Conservation (phyloP, 2,113 vertebrate genomes). For the Collichthys lucidus region DNA sequence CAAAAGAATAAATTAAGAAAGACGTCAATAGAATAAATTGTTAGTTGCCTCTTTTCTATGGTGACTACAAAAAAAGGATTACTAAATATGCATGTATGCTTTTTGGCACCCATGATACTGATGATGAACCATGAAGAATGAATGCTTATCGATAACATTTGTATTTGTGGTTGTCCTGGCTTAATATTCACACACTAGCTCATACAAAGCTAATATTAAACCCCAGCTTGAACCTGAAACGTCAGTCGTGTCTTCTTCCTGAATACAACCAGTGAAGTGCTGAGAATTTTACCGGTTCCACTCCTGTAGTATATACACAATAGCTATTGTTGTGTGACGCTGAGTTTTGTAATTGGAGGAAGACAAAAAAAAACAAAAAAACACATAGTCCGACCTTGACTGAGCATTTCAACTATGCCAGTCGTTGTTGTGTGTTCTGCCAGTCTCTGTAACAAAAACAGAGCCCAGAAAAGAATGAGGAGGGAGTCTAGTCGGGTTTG, state of each 20-base stretch:
- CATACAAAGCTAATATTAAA: neutral
- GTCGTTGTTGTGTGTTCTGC: constrained; percentile 53
- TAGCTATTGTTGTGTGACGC: constrained; percentile 65
- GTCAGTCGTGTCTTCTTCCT: neutral
- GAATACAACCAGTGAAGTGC: constrained; percentile 33
- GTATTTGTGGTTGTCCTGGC: neutral
- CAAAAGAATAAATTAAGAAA: neutral
- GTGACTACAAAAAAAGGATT: neutral
- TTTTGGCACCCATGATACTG: neutral
- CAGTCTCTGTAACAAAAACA: constrained; percentile 66
- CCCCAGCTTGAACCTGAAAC: constrained; percentile 19
- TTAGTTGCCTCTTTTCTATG: neutral
- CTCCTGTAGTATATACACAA: constrained; percentile 67
- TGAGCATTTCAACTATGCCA: constrained; percentile 60
- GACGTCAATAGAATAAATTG: neutral
- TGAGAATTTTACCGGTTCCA: constrained; percentile 51
- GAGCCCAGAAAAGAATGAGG: constrained; percentile 60
- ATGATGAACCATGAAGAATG: neutral
- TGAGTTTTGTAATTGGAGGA: constrained; percentile 67
- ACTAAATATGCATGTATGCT: neutral
- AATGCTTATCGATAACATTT: constrained; percentile 10
- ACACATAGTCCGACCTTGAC: constrained; percentile 60
- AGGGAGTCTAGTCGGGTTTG: constrained; percentile 42
- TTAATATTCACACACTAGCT: neutral
- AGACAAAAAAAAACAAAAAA: constrained; percentile 28